Evolutionary conservation across 64 coral and sea anemone species (phyloP).

Genomic region (Montipora sp.): DNA sequence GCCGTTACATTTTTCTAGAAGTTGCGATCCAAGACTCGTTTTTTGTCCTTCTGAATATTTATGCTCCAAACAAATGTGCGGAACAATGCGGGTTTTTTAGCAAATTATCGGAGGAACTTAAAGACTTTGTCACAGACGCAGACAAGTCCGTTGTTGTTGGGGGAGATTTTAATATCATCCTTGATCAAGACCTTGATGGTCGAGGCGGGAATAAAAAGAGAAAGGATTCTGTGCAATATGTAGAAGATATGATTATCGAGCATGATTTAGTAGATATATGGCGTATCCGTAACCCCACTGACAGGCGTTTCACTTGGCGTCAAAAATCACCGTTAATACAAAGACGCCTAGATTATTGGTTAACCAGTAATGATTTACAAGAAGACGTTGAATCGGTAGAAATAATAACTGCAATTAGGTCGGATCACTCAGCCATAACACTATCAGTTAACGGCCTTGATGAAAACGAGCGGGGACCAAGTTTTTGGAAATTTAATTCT

Average conservation of each 20-base stretch:
- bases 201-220: constrained; percentile 46
- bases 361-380: constrained; percentile 50
- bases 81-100: too few relatives aligned
- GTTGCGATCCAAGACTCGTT: too few relatives aligned
- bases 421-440: constrained; percentile 46
- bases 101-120: too few relatives aligned
- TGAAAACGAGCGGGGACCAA: too few relatives aligned
- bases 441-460: not conserved
- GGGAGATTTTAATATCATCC: too few relatives aligned
- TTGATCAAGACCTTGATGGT: constrained; percentile 23
- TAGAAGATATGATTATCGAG: constrained; percentile 37
- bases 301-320: constrained; percentile 38
- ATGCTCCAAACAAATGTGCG: too few relatives aligned
- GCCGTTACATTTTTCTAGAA: too few relatives aligned
- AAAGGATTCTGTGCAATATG: not conserved
- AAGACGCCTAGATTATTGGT: constrained; percentile 52
- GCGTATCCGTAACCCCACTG: constrained; percentile 23
- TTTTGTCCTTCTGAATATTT: too few relatives aligned
- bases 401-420: too few relatives aligned
- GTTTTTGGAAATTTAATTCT: too few relatives aligned
- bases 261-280: constrained; percentile 49
- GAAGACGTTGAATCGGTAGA: constrained; percentile 42
- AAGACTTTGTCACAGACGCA: too few relatives aligned
- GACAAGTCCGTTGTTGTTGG: too few relatives aligned
- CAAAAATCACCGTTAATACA: constrained; percentile 50